phyloP scores from a whole-genome alignment of 2,888 invertebrate genomes.

The Xestia xanthographa region DNA sequence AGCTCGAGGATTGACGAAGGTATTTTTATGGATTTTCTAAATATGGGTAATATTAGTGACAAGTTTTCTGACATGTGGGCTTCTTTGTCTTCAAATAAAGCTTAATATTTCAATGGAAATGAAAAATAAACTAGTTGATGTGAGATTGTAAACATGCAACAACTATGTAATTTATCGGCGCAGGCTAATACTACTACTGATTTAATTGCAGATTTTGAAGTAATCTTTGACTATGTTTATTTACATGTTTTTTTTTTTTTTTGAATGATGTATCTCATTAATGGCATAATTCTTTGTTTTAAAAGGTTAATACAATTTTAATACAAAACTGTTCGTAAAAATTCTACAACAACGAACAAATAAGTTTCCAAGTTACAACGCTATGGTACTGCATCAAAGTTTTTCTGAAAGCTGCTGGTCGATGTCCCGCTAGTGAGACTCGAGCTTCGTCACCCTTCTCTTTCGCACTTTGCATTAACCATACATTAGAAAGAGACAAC shows the following conservation, averaged over 20 bases:
- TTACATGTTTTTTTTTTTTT: not conserved
- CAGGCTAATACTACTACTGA: not conserved
- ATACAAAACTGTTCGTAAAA: slow-evolving; percentile 16
- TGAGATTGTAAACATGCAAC: not conserved
- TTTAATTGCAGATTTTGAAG: not conserved
- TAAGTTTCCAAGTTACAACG: slow-evolving; percentile 79
- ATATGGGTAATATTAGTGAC: slow-evolving; percentile 47
- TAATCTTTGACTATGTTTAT: not conserved
- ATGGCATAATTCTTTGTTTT: not conserved
- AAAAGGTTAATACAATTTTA: not conserved
- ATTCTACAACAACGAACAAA: slow-evolving; percentile 22
- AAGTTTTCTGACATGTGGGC: slow-evolving; percentile 10
- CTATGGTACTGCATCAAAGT: slow-evolving; percentile 76
- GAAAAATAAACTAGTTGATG: not conserved
- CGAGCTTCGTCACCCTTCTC: slow-evolving; percentile 80
- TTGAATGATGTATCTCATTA: too few relatives aligned
- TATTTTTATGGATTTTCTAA: slow-evolving; percentile 60
- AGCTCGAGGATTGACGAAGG: slow-evolving; percentile 71
- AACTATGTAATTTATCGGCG: not conserved
- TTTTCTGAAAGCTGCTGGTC: slow-evolving; percentile 90
- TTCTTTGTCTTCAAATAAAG: not conserved
- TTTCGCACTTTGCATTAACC: slow-evolving; percentile 70
- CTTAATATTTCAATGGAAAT: not conserved
- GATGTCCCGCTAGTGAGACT: slow-evolving; percentile 89
- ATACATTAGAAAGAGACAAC: slow-evolving; percentile 78